Conservation (phyloP, 2,113 vertebrate species). For the Etheostoma spectabile region DNA sequence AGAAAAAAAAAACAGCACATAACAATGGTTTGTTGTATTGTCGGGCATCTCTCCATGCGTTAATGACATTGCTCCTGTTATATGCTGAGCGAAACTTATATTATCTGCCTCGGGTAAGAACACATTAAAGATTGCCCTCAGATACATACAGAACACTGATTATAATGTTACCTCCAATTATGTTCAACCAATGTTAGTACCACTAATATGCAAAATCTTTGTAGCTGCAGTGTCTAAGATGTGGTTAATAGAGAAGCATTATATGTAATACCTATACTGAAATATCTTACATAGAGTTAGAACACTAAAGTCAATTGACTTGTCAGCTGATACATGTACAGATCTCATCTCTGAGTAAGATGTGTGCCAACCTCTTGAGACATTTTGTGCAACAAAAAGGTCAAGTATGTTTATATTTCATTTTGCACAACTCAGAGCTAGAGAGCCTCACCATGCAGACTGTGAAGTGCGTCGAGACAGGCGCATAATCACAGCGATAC, state of each 20-base stretch:
- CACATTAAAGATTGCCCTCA: background rate
- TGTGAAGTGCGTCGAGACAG: slow-evolving; percentile 34
- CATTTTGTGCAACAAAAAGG: slow-evolving; percentile 52
- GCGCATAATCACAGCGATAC: slow-evolving; percentile 32
- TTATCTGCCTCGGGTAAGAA: background rate
- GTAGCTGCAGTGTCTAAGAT: background rate
- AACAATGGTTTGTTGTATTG: background rate
- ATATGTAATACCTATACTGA: background rate
- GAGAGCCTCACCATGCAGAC: slow-evolving; percentile 31
- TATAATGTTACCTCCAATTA: too few relatives aligned
- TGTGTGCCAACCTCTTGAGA: slow-evolving; percentile 37
- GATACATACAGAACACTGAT: background rate
- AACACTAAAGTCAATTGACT: background rate
- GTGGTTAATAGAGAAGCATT: background rate
- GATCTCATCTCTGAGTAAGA: slow-evolving; percentile 27
- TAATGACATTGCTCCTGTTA: background rate
- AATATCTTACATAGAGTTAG: background rate
- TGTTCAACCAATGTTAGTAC: background rate
- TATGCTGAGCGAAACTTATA: background rate
- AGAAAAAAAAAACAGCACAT: background rate
- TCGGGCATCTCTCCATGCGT: background rate
- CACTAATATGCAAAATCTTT: background rate
- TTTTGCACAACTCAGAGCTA: slow-evolving; percentile 47
- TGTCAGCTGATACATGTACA: slow-evolving; percentile 18
- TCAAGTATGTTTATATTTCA: slow-evolving; percentile 62